Conservation (phyloP, 1,140 invertebrate species). For the Bombus terrestris region DNA sequence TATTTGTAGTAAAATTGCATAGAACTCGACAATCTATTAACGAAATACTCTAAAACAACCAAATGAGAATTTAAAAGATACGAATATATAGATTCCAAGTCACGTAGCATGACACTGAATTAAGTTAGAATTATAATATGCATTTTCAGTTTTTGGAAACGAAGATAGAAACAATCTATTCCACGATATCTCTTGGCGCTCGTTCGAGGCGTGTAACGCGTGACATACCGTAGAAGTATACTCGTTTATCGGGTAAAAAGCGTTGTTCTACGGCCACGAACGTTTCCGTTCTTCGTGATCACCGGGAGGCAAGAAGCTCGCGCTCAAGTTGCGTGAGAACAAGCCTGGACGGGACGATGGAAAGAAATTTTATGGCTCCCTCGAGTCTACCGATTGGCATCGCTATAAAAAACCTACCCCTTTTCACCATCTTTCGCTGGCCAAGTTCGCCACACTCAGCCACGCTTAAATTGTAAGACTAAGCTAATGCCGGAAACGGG, state of each 20-base stretch:
- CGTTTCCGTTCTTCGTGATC: constrained; percentile 63
- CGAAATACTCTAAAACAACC: not conserved
- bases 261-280: constrained; percentile 46
- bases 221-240: constrained; percentile 30
- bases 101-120: not conserved
- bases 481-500: constrained; percentile 28
- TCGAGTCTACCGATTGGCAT: constrained; percentile 59
- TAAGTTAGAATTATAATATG: not conserved
- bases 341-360: constrained; percentile 35
- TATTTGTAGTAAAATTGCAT: too few relatives aligned
- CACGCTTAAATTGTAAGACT: constrained; percentile 27
- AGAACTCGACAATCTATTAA: too few relatives aligned
- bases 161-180: not conserved
- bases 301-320: constrained; percentile 65
- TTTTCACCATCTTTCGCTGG: not conserved
- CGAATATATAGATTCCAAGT: not conserved
- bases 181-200: not conserved
- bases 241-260: constrained; percentile 42
- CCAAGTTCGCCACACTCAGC: not conserved
- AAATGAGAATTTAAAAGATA: not conserved
- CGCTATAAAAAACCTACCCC: constrained; percentile 47
- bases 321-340: constrained; percentile 69
- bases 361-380: constrained; percentile 66
- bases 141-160: too few relatives aligned
- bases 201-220: not conserved